Evolutionary conservation across 2,797 vertebrate genomes (phyloP), one percentile per base, ranked within the genome.

Genomic region (Acanthis flammea): DNA sequence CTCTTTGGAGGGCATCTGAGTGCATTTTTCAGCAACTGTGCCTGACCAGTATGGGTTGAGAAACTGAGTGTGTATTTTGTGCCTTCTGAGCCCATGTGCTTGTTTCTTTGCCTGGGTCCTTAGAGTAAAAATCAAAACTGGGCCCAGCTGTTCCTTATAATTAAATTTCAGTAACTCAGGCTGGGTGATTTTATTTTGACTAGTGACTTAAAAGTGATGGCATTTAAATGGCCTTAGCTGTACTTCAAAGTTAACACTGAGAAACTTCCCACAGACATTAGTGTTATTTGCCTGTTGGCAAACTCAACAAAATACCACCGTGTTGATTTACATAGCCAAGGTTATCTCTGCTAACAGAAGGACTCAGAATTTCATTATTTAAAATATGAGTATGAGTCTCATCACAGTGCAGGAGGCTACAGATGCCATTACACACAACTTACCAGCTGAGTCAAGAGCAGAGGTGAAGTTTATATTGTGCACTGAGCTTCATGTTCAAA

Each of bases 141-240:
- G 54, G 50, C 80, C 95, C 90, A 94, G 95, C 88, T 97, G 94
- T 90, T 94, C 53, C 63, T 90, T 87, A 79, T 96, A 95, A 97
- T 97, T 96, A 91, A 79, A 86, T 89, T 92, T 75, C 81, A 84
- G 82, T 67, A 92, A 93, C 68, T 95, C 86, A 95, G 89, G 71
- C 44, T 91, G 45, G 24, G 65, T 77, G 76, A 53, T 95, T 97
- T 95, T 75, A 92, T 95, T 75, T 97, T 96, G 95, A 94, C 63
- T 96, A 88, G 75, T 97, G 75, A 96, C 82, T 85, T 94, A 27
- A 93, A 95, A 97, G 82, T 77, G 85, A 84, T 96, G 91, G 90
- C 88, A 94, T 97, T 94, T 95, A 81, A 96, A 95, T 79, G 74
- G 95, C 90, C 92, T 88, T 73, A 92, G 77, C 55, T 88, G 50